A percentile compares a stretch with the other conserved stretches of the same genome.
phyloP scores from a whole-genome alignment of 2,113 vertebrate species.

The Spilogale gracilis region DNA sequence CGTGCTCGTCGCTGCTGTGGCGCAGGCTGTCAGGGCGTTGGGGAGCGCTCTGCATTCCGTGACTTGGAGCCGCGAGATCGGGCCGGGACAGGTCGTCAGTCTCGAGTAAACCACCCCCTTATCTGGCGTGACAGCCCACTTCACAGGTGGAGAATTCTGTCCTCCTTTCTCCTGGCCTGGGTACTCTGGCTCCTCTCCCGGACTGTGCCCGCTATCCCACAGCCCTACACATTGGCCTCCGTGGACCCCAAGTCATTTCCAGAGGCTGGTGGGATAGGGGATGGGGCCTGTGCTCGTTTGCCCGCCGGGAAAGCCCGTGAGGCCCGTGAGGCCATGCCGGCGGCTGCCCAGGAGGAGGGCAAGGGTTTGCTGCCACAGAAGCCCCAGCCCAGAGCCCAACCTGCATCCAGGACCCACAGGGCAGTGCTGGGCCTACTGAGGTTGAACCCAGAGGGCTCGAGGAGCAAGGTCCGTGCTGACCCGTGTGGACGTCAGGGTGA shows the following conservation, averaged over 20 bases:
- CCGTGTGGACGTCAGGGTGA: rapidly evolving
- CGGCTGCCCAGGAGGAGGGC: background rate
- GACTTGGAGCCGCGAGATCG: rapidly evolving
- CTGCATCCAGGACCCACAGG: rapidly evolving
- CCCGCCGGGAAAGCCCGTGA: rapidly evolving
- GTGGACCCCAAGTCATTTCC: background rate
- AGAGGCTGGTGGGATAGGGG: rapidly evolving
- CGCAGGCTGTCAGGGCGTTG: rapidly evolving
- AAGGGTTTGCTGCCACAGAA: rapidly evolving
- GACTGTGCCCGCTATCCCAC: no score
- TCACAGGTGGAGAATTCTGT: background rate
- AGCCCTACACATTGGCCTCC: rapidly evolving
- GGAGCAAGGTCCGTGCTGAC: background rate
- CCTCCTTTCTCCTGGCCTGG: no score
- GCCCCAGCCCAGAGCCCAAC: background rate
- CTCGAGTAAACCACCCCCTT: rapidly evolving
- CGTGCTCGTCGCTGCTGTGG: rapidly evolving
- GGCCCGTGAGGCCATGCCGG: background rate
- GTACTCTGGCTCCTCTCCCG: no score
- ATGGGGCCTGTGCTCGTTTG: background rate
- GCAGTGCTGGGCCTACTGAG: background rate
- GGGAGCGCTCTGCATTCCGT: rapidly evolving
- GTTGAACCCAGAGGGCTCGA: background rate
- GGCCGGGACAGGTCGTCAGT: rapidly evolving
- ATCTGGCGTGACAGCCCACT: background rate